A percentile compares a stretch with the other conserved stretches of the same genome.
These are phyloP conservation scores for Notolabrus celidotus DNA, from an alignment of 2,797 vertebrate species.

Conservation along the genomic window DNA sequence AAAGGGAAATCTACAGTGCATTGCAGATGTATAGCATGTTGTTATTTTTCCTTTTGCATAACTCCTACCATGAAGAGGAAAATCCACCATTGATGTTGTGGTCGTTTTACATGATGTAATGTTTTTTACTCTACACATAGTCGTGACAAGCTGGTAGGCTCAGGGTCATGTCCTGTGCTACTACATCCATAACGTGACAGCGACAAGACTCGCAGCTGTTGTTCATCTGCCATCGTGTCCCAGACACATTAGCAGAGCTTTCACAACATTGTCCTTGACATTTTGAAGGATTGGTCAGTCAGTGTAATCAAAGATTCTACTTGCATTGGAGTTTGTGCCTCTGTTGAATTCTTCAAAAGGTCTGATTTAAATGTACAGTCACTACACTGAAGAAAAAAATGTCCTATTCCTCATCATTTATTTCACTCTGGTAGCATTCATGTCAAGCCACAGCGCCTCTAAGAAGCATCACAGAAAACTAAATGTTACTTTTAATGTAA, in stretches of 20 bases:
- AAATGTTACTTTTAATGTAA: not conserved
- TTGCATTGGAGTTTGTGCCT: not conserved
- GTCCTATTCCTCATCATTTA: not conserved
- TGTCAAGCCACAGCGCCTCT: not conserved
- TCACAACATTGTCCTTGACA: not conserved
- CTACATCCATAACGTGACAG: conserved; percentile 19
- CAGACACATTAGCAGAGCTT: conserved; percentile 12
- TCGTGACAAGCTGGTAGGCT: conserved; percentile 12
- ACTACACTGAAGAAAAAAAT: not conserved
- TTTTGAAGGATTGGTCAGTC: conserved; percentile 11
- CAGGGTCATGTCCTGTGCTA: conserved; percentile 8
- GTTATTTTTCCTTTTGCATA: not conserved
- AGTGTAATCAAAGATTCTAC: conserved; percentile 2
- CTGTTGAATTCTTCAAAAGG: not conserved
- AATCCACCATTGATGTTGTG: not conserved
- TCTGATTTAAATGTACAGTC: not conserved
- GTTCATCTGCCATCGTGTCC: conserved; percentile 8
- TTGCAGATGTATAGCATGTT: not conserved
- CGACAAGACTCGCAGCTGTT: conserved; percentile 26
- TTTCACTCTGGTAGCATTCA: not conserved
- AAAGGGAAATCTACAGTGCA: too few relatives aligned
- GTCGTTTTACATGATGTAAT: conserved; percentile 20
- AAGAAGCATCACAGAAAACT: not conserved
- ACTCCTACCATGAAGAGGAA: conserved; percentile 4
- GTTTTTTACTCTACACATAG: conserved; percentile 14